Conservation (phyloP, 2,113 vertebrate genomes). For the Osmerus mordax region DNA sequence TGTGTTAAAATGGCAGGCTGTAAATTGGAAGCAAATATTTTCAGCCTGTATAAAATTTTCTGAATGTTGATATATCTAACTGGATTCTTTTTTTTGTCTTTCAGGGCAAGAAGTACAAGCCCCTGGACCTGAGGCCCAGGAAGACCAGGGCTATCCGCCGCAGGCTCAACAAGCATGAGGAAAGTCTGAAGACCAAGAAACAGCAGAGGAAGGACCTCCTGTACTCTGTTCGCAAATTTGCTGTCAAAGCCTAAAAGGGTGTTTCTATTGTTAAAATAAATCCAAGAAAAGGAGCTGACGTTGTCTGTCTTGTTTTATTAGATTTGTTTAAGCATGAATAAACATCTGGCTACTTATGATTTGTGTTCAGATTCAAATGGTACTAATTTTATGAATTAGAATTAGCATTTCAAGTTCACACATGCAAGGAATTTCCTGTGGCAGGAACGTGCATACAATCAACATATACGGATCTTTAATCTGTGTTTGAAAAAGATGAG, state of each 20-base stretch:
- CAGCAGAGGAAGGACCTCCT: slow-evolving; percentile 90
- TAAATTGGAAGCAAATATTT: too few relatives aligned
- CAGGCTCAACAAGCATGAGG: slow-evolving; percentile 88
- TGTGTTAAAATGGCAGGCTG: too few relatives aligned
- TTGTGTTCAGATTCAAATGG: too few relatives aligned
- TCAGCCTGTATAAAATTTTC: too few relatives aligned
- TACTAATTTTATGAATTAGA: too few relatives aligned
- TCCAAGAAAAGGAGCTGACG: slow-evolving; percentile 24
- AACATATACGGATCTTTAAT: too few relatives aligned
- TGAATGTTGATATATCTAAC: not conserved
- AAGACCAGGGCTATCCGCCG: slow-evolving; percentile 95
- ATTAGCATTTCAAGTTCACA: too few relatives aligned
- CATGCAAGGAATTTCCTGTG: too few relatives aligned
- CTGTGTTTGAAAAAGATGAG: too few relatives aligned
- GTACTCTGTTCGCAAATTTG: slow-evolving; percentile 88
- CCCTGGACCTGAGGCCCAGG: slow-evolving; percentile 93
- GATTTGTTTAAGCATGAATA: too few relatives aligned
- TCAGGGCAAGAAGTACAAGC: slow-evolving; percentile 98
- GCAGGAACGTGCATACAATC: too few relatives aligned
- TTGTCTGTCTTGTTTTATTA: not conserved
- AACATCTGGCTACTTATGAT: too few relatives aligned
- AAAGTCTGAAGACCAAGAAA: slow-evolving; percentile 90
- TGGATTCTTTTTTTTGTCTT: not conserved
- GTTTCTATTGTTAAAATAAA: slow-evolving; percentile 71
- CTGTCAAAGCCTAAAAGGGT: slow-evolving; percentile 87